Evolutionary conservation across 2,797 vertebrate genomes (phyloP), one percentile per base, ranked within the genome.

Genomic region (Hypotaenidia philippensis): DNA sequence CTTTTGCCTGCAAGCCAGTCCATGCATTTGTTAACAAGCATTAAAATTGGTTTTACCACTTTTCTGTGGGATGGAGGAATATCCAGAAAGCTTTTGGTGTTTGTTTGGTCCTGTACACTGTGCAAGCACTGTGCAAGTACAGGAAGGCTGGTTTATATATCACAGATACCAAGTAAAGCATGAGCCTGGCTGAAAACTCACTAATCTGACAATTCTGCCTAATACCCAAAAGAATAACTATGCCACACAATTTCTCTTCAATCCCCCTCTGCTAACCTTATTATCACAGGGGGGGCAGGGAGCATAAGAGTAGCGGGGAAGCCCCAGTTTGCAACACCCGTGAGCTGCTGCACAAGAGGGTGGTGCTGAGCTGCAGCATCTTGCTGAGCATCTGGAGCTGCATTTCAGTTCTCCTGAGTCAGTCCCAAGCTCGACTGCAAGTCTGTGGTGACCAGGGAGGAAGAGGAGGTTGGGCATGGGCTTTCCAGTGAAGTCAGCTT

Each of bases 401-500:
- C 77, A 45, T 19, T 90, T 91, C 36, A 38, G 60, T 44, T 50
- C 1, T 1, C 77, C 69, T 66, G 80, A 94, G 80, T 90, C 13
- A 75, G 63, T 17, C 72, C 85, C 49, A 14, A 50, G 25, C 72
- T 47, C 36, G 79, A 64, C 78, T 81, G 77, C 50, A 72, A 65
- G 65, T 29, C 31, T 52, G 38, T 1, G 49, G 83, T 22, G 60
- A 72, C 70, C 25, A 45, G 45, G 40, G 56, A 47, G 34, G 41
- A 68, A 65, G n/a, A 19, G 40, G 44, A 29, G 44, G 34, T 7
- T 52, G 69, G 57, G 26, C 49, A 90, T 12, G 55, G 47, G 74
- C 41, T 84, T 96, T 87, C 83, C 91, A 90, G 45, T 65, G 63
- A 94, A 90, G 74, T 82, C 80, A 92, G 93, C 59, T 76, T 83